A percentile compares a stretch with the other conserved stretches of the same genome.
Conservation (phyloP, 2,113 vertebrate species). For the Cyphomyrus plagiostoma region DNA sequence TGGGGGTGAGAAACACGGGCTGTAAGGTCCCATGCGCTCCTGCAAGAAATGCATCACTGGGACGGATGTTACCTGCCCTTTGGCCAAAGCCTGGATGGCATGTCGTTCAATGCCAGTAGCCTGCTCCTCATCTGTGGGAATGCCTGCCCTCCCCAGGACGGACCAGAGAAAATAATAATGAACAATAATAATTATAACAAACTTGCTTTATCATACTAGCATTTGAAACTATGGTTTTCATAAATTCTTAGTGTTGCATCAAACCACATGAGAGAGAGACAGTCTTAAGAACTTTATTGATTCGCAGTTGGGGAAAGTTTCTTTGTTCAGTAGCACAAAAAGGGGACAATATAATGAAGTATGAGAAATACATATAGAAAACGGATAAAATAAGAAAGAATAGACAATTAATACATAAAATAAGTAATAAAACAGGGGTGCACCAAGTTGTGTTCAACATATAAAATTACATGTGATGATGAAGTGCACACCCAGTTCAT, state of each 20-base stretch:
- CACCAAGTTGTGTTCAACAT: background rate
- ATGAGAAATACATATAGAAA: background rate
- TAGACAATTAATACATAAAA: background rate
- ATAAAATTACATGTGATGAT: background rate
- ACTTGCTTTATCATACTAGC: background rate
- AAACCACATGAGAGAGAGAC: background rate
- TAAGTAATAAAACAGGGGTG: background rate
- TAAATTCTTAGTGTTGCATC: background rate
- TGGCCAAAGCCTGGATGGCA: slow-evolving; percentile 54
- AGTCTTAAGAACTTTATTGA: background rate
- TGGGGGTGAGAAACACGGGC: slow-evolving; percentile 11
- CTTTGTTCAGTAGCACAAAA: background rate
- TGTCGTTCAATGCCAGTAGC: slow-evolving; percentile 65
- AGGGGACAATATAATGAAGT: background rate
- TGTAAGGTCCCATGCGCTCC: background rate
- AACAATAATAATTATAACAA: background rate
- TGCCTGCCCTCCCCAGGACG: slow-evolving; percentile 40
- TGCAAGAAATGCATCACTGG: background rate
- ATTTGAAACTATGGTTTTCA: background rate
- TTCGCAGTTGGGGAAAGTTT: background rate
- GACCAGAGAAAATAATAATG: background rate
- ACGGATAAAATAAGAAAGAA: background rate
- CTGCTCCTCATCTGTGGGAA: slow-evolving; percentile 72
- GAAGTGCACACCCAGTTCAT: background rate
- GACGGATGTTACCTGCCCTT: slow-evolving; percentile 50